phyloP scores from a whole-genome alignment of 2,888 invertebrate genomes.

The Ormyrus pomaceus region DNA sequence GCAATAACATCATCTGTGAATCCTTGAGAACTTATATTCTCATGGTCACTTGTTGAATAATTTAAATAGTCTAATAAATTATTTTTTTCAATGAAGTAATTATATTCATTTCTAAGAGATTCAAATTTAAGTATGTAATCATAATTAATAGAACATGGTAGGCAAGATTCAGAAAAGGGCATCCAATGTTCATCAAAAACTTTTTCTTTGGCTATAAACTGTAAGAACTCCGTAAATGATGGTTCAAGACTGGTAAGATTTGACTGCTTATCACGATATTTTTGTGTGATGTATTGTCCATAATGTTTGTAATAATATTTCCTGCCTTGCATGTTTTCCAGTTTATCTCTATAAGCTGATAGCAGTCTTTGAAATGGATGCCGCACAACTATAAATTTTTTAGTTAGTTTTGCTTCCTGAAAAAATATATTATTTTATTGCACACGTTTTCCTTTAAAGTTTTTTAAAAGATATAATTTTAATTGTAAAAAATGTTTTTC shows the following conservation, averaged over 20 bases:
- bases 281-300: conserved; percentile 68
- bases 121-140: conserved; percentile 77
- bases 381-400: conserved; percentile 75
- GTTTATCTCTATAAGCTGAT: conserved; percentile 78
- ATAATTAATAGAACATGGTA: conserved; percentile 76
- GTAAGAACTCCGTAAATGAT: conserved; percentile 76
- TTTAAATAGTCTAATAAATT: conserved; percentile 63
- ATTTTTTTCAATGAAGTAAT: conserved; percentile 67
- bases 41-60: conserved; percentile 54
- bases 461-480: background rate
- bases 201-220: conserved; percentile 72
- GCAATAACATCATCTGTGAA: conserved; percentile 66
- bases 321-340: conserved; percentile 69
- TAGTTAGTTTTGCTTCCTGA: conserved; percentile 63
- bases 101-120: conserved; percentile 74
- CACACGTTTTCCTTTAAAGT: background rate
- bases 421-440: conserved; percentile 27
- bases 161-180: conserved; percentile 75
- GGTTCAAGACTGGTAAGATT: conserved; percentile 64
- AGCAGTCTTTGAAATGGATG: conserved; percentile 78
- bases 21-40: conserved; percentile 66
- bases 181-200: conserved; percentile 77
- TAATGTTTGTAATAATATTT: conserved; percentile 71
- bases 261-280: conserved; percentile 62
- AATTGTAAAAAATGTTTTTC: too few species aligned